A percentile compares a stretch with the other conserved stretches of the same genome.
These are phyloP conservation scores for Leptodactylus fallax DNA, from an alignment of 2,797 vertebrate genomes.

Conservation along the genomic window DNA sequence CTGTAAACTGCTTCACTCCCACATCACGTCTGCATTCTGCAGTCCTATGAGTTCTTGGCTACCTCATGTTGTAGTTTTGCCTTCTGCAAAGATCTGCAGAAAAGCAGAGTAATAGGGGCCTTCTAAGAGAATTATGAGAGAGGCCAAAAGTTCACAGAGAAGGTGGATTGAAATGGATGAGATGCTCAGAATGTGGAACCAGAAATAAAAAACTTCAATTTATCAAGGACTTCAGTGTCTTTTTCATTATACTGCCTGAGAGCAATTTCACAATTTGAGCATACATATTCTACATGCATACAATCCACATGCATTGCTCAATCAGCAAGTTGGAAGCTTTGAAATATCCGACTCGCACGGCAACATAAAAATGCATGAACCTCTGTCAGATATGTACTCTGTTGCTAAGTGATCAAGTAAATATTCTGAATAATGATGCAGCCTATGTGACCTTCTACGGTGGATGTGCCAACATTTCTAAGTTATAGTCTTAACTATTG, in stretches of 20 bases:
- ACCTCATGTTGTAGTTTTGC: constrained; percentile 29
- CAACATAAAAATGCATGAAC: constrained; percentile 10
- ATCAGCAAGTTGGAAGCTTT: neutral
- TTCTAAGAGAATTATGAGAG: constrained; percentile 58
- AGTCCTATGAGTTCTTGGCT: constrained; percentile 45
- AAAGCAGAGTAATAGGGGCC: constrained; percentile 53
- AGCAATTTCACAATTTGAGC: neutral
- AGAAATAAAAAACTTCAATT: constrained; percentile 52
- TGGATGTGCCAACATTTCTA: neutral
- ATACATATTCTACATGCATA: constrained; percentile 42
- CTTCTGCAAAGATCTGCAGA: constrained; percentile 55
- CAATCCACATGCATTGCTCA: neutral
- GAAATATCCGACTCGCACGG: neutral
- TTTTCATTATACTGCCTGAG: constrained; percentile 37
- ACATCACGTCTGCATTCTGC: constrained; percentile 46
- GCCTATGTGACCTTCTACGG: constrained; percentile 22
- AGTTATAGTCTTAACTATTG: constrained; percentile 14
- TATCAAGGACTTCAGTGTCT: constrained; percentile 33
- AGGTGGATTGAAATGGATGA: constrained; percentile 60
- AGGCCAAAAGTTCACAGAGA: constrained; percentile 55
- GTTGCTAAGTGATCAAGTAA: constrained; percentile 19
- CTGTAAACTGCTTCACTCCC: constrained; percentile 17
- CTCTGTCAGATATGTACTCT: neutral
- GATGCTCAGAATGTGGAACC: constrained; percentile 55
- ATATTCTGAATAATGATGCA: constrained; percentile 33